Evolutionary conservation across 2,888 invertebrate species (phyloP).

Genomic region (Mactromeris polynyma): DNA sequence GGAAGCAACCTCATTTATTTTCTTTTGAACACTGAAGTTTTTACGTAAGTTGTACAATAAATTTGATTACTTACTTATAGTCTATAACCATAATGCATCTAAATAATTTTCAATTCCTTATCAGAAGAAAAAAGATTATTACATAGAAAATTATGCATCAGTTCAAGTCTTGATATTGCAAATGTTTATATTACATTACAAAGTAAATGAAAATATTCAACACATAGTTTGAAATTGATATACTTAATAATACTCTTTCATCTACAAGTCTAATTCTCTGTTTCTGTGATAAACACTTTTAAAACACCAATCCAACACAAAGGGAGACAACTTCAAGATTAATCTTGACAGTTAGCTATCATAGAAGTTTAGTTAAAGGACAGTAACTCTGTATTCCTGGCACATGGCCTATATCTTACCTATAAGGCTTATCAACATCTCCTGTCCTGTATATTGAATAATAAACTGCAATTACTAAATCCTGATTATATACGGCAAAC

Average conservation of each 20-base stretch:
- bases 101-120: too few species aligned
- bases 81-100: too few species aligned
- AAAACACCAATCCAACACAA: conserved; percentile 5
- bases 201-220: neutral
- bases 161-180: too few species aligned
- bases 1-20: too few species aligned
- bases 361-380: conserved; percentile 21
- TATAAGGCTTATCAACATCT: conserved; percentile 45
- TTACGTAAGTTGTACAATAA: too few species aligned
- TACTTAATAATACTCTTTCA: neutral
- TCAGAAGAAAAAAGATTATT: too few species aligned
- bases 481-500: too few species aligned
- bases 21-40: too few species aligned
- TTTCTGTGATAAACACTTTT: neutral
- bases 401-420: conserved; percentile 45
- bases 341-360: conserved; percentile 7
- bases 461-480: neutral
- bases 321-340: conserved; percentile 28
- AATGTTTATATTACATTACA: too few species aligned
- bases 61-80: too few species aligned
- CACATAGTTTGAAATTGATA: neutral
- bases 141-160: too few species aligned
- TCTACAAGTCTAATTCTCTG: neutral
- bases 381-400: conserved; percentile 40
- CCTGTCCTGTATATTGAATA: conserved; percentile 39